phyloP scores from a whole-genome alignment of 2,113 vertebrate genomes.

The Emydocephalus ijimae region DNA sequence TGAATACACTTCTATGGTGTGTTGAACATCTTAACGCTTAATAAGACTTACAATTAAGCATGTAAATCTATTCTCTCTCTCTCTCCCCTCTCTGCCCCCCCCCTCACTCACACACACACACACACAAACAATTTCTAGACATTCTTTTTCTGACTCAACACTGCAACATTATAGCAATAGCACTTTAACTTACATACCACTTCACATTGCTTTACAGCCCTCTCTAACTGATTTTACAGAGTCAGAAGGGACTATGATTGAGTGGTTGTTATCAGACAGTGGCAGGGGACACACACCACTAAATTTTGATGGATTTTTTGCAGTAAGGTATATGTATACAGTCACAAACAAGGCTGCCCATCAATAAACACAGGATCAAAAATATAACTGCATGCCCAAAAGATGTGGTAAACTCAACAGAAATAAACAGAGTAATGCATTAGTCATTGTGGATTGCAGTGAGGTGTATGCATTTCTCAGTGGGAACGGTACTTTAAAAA shows the following conservation, averaged over 20 bases:
- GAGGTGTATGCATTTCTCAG: neutral
- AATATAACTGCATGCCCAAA: neutral
- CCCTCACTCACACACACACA: no score
- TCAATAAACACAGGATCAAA: neutral
- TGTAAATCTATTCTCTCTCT: no score
- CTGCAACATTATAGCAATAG: neutral
- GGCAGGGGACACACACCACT: no score
- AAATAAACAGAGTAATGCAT: neutral
- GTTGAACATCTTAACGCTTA: no score
- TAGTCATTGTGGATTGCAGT: neutral
- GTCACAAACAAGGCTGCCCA: neutral
- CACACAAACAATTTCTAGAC: neutral
- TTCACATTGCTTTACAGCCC: no score
- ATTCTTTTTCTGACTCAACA: neutral
- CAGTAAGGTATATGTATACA: neutral
- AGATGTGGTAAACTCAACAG: neutral
- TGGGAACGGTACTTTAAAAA: neutral
- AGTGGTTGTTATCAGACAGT: neutral
- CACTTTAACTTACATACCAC: no score
- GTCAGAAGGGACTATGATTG: neutral
- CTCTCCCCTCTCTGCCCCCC: accelerated
- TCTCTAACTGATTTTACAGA: no score
- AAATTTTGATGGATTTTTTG: neutral
- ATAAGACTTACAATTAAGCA: no score
- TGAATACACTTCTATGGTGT: no score